Conservation (phyloP, 2,113 vertebrate species). For the Rallus limicola region DNA sequence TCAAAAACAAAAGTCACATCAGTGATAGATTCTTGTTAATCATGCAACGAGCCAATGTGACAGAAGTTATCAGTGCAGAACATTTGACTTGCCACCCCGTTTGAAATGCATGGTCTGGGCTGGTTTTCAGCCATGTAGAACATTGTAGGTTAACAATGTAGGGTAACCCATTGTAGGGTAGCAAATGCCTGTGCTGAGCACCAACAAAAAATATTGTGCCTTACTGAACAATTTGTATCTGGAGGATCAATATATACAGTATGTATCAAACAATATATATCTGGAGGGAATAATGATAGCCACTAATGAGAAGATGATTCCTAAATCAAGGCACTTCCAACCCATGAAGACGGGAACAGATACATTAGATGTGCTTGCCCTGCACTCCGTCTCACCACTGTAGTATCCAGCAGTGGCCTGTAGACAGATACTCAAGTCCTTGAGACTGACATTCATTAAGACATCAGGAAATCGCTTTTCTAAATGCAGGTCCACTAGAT, state of each 20-base stretch:
- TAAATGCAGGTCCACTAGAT: neutral
- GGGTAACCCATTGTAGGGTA: neutral
- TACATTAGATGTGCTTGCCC: neutral
- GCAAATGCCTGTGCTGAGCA: neutral
- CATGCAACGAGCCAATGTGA: neutral
- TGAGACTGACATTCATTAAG: neutral
- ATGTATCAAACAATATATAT: neutral
- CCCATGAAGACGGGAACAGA: neutral
- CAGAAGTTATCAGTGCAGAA: neutral
- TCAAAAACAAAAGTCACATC: constrained; percentile 18
- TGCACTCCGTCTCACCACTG: neutral
- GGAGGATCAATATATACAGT: neutral
- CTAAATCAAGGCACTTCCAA: neutral
- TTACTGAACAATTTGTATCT: neutral
- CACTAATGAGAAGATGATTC: neutral
- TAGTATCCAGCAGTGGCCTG: neutral
- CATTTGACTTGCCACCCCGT: neutral
- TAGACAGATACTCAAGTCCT: neutral
- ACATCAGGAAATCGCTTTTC: neutral
- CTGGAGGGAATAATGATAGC: neutral
- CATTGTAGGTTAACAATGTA: neutral
- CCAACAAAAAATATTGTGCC: neutral
- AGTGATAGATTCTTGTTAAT: neutral
- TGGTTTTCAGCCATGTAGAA: neutral
- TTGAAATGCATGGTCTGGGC: neutral